Evolutionary conservation across 2,113 vertebrate genomes (phyloP), one percentile per base, ranked within the genome.

Genomic region (Notiomystis cincta): DNA sequence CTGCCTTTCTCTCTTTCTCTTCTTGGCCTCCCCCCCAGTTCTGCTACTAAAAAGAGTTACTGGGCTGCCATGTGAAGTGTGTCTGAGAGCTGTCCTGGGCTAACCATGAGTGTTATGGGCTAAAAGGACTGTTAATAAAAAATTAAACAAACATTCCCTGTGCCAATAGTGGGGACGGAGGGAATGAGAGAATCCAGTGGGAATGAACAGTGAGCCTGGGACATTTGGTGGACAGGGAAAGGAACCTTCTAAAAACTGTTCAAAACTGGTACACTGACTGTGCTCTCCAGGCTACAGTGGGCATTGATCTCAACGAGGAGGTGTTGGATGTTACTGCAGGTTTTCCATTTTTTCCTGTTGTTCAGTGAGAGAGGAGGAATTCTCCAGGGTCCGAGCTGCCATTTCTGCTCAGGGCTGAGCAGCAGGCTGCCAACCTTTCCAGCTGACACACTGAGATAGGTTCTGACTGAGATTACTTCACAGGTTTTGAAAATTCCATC

Each of bases 1-100:
- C 18, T 92, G 3, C 14, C 15, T 62, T 71, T 42, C 23, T 5
- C 3, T 1, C 9, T 40, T 85, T 76, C 8, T 31, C 33, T 73
- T 14, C 14, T 11, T 50, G 23, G 28, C 19, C 6, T 47, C 0
- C 15, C 4, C 11, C 4, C 1, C 1, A 20, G 2, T 47, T 66
- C 44, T 38, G 17, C 13, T 50, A 3, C 44, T 42, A 23, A 17
- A 50, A 13, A 3, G 11, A 15, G 11, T 33, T 27, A 7, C 25
- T 50, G 23, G 18, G 13, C 18, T 81, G 31, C 27, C 35, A 40
- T 6, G 6, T 37, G 67, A 65, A 57, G 6, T 0, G 0, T 7
- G 22, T 37, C 33, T 31, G 88, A 53, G 30, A 35, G 13, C 5
- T 30, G 23, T 60, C 10, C 11, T 37, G 18, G 47, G 19, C 57